phyloP scores from a whole-genome alignment of 2,797 vertebrate genomes.

The Karalla daura region DNA sequence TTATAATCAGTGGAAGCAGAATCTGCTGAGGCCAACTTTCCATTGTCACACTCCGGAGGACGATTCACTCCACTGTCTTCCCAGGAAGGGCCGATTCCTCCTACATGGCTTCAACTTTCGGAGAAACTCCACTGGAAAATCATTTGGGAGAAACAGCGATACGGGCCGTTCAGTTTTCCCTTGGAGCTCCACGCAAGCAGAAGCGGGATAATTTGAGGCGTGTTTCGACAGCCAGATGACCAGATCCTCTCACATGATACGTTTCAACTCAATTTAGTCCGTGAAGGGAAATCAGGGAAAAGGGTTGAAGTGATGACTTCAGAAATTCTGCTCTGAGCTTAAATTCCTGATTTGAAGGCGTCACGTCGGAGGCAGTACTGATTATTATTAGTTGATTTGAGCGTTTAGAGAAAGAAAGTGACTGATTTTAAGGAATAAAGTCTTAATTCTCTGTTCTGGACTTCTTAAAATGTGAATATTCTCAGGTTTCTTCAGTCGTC shows the following conservation, averaged over 20 bases:
- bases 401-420: too few relatives aligned
- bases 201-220: background rate
- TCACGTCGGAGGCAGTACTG: background rate
- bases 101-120: background rate
- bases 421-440: too few relatives aligned
- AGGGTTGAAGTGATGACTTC: background rate
- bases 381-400: too few relatives aligned
- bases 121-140: background rate
- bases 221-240: background rate
- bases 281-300: background rate
- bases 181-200: background rate
- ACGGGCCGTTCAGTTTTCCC: background rate
- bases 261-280: background rate
- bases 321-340: background rate
- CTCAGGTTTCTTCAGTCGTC: too few relatives aligned
- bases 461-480: too few relatives aligned
- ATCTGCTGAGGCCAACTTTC: background rate
- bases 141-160: background rate
- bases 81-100: background rate
- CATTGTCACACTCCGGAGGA: background rate
- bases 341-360: constrained; percentile 14
- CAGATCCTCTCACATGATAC: constrained; percentile 24
- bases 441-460: too few relatives aligned
- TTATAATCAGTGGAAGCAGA: background rate
- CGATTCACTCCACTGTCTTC: background rate